Conservation (phyloP, 1,140 invertebrate species). For the Drosophila seguyi region DNA sequence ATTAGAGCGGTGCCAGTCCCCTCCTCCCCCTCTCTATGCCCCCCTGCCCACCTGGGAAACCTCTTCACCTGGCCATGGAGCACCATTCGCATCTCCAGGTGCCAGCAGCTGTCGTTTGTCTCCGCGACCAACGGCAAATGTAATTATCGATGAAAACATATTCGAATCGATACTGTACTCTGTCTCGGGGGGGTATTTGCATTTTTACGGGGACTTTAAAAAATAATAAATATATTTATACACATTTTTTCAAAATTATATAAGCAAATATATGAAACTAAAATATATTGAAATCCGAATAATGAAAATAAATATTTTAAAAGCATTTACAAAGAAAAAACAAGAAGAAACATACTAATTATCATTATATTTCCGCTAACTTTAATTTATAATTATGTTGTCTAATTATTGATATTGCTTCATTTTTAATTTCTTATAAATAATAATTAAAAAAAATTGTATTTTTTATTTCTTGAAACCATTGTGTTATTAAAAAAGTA, state of each 20-base stretch:
- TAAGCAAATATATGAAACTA: too few relatives aligned
- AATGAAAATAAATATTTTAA: not conserved
- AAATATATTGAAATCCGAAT: too few relatives aligned
- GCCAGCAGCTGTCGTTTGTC: conserved; percentile 45
- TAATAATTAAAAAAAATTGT: too few relatives aligned
- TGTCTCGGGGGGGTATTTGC: not conserved
- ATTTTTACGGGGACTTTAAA: not conserved
- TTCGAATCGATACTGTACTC: conserved; percentile 39
- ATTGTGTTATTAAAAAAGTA: too few relatives aligned
- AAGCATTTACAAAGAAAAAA: not conserved
- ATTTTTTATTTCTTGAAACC: too few relatives aligned
- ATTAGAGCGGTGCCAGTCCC: conserved; percentile 70
- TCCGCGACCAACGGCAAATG: conserved; percentile 64
- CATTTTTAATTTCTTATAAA: too few relatives aligned
- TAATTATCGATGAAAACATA: conserved; percentile 74
- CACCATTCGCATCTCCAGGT: conserved; percentile 23
- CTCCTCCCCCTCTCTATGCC: not conserved
- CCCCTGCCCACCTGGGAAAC: conserved; percentile 5
- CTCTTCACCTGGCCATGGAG: conserved; percentile 10
- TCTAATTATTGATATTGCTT: too few relatives aligned
- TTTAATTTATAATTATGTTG: too few relatives aligned
- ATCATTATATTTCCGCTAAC: too few relatives aligned
- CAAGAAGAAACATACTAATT: too few relatives aligned
- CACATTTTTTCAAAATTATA: too few relatives aligned
- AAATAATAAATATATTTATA: not conserved